Percentiles rank a stretch among this genome's conserved stretches.
Conservation (phyloP, 2,888 invertebrate species). For the Rhabditoides inermis region DNA sequence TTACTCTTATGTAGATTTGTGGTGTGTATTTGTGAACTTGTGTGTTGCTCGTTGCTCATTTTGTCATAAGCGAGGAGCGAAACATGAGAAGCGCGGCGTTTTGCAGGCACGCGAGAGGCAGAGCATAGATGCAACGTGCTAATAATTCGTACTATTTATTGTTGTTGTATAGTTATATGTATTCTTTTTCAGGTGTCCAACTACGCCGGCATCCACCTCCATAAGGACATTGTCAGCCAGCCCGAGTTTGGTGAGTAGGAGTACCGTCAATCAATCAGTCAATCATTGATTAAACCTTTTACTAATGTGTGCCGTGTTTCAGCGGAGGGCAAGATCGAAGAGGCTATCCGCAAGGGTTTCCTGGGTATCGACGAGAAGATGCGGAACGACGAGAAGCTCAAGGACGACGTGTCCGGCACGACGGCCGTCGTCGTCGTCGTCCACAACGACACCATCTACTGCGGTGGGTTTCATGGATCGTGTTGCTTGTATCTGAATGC, state of each 20-base stretch:
- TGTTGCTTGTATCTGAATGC: no score
- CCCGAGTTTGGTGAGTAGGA: constrained; percentile 34
- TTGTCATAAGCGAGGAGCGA: no score
- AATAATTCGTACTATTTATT: no score
- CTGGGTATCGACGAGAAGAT: constrained; percentile 85
- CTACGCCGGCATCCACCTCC: constrained; percentile 86
- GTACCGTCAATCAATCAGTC: no score
- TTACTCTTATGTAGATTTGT: neutral
- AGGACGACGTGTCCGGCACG: constrained; percentile 85
- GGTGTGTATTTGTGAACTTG: neutral
- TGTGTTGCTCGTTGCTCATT: no score
- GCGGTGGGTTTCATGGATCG: constrained; percentile 59
- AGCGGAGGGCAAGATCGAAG: constrained; percentile 71
- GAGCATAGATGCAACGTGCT: neutral
- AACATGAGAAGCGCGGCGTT: no score
- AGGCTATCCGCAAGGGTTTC: constrained; percentile 80
- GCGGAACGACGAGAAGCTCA: constrained; percentile 68
- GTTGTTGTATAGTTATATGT: no score
- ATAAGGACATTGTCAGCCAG: constrained; percentile 74
- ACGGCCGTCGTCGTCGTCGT: constrained; percentile 72
- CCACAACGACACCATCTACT: constrained; percentile 76
- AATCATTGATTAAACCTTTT: no score
- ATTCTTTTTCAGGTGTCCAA: constrained; percentile 73
- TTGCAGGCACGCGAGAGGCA: neutral
- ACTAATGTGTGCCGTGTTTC: constrained; percentile 14